Conservation (phyloP, 2,113 vertebrate species). For the Strix aluco region DNA sequence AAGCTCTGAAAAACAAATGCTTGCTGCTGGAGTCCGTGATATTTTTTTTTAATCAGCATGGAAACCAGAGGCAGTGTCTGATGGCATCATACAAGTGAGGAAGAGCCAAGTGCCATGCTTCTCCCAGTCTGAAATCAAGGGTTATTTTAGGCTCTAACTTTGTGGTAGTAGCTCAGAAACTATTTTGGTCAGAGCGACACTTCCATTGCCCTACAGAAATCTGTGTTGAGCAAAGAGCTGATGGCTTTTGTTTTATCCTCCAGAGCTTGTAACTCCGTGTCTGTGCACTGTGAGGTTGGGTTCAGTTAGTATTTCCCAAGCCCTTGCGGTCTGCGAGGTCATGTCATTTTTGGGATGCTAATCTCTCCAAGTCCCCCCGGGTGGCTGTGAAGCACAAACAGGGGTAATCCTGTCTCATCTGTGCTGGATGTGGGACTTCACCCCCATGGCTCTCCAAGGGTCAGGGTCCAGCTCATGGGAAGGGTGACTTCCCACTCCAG, state of each 20-base stretch:
- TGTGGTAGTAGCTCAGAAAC: background rate
- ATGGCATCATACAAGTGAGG: background rate
- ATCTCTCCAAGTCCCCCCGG: background rate
- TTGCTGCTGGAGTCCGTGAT: background rate
- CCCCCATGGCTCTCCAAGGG: background rate
- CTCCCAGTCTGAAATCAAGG: background rate
- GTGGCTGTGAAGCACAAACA: background rate
- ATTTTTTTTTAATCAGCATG: background rate
- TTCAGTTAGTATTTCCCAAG: background rate
- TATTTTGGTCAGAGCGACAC: background rate
- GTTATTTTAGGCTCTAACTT: background rate
- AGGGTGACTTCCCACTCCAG: background rate
- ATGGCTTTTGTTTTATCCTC: background rate
- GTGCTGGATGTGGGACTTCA: background rate
- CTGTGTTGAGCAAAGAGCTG: background rate
- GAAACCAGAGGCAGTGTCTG: background rate
- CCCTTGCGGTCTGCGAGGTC: accelerated
- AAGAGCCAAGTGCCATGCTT: background rate
- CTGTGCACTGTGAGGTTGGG: background rate
- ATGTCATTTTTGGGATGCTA: background rate
- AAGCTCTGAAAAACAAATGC: background rate
- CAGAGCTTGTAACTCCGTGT: background rate
- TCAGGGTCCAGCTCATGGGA: background rate
- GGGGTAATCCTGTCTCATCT: background rate
- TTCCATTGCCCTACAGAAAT: background rate